Evolutionary conservation across 2,888 invertebrate genomes (phyloP), one percentile per base, ranked within the genome.

Genomic region (Drosophila dives): DNA sequence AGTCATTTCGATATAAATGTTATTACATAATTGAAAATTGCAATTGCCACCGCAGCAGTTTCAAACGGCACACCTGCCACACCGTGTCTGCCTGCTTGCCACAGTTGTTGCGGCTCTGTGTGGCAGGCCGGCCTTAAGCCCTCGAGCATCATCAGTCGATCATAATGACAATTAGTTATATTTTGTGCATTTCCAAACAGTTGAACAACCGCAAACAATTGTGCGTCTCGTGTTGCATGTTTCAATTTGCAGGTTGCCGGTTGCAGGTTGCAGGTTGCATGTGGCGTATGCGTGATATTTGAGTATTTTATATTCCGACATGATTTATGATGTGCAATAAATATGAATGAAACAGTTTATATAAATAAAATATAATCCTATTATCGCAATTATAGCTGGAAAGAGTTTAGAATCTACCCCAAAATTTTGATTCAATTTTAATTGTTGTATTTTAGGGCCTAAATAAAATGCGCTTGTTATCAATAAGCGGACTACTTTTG

Each of bases 1-100:
- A 40, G 54, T 53, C 48, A 53, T 68, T 81, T 56, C 63, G 32
- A 72, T 90, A 75, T 79, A 77, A 77, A 89, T 86, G 81, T 60
- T 77, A 80, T 86, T 83, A 73, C 61, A 78, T 78, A 78, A 78
- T 78, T 81, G 51, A 69, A 61, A 84, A 80, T 85, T 76, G 80
- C 69, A 63, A 40, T 64, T 45, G 58, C 58, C 23, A 40, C 61
- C 29, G 34, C 63, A 51, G 29, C 33, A 40, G 33, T 29, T 54
- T 54, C 34, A 36, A 23, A 17, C 12, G 17, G 26, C 26, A 49
- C 26, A 64, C 29, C 40, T 42, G 33, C 34, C 17, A 8, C 36
- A 23, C 34, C 40, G 51, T 23, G 20, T 6, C 45, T 49, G 49
- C 42, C 45, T 45, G 23, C 45, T 12, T 65, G 60, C 67, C 60